These are phyloP conservation scores for Lydus trimaculatus DNA, from an alignment of 2,888 invertebrate species.

Conservation along the genomic window DNA sequence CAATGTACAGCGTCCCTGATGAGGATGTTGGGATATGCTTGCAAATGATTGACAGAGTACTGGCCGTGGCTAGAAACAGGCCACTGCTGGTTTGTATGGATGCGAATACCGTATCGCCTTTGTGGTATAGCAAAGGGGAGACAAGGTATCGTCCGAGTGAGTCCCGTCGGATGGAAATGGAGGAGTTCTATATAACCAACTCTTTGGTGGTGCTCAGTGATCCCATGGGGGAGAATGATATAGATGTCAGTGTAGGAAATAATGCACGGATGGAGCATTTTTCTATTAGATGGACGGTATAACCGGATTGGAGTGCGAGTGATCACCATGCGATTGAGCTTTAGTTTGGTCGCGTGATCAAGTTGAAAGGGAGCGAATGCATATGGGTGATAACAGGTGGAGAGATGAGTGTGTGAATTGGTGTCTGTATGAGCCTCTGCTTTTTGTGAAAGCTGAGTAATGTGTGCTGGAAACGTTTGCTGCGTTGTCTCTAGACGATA, in stretches of 20 bases:
- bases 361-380: background rate
- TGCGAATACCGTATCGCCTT: conserved; percentile 36
- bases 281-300: background rate
- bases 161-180: background rate
- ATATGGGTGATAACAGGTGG: background rate
- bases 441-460: no score
- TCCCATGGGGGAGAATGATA: conserved; percentile 30
- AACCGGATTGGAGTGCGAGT: conserved; percentile 4
- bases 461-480: no score
- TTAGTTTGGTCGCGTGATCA: background rate
- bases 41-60: conserved; percentile 8
- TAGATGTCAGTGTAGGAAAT: conserved; percentile 28
- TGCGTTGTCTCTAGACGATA: no score
- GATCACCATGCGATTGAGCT: conserved; percentile 20
- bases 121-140: conserved; percentile 33
- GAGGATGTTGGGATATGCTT: background rate
- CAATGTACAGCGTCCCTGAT: conserved; percentile 32
- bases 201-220: conserved; percentile 28
- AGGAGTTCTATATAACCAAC: conserved; percentile 13
- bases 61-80: background rate
- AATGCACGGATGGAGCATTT: background rate
- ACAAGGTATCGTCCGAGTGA: background rate
- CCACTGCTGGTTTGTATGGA: conserved; percentile 33
- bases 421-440: no score
- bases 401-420: no score